Conservation (phyloP, 2,888 invertebrate species). For the Odontomyia ornata region DNA sequence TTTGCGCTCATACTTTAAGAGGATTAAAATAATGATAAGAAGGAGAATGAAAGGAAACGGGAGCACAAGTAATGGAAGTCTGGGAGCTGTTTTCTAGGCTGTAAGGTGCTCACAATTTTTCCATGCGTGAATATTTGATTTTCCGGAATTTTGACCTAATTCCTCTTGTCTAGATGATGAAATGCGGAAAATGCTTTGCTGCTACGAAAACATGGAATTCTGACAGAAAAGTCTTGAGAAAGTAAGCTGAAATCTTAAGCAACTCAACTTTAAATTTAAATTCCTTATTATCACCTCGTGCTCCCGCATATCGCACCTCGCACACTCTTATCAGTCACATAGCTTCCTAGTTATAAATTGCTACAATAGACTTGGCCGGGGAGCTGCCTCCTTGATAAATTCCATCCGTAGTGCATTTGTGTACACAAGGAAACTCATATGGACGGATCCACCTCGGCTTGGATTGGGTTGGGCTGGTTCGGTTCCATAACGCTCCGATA, state of each 20-base stretch:
- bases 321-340: background rate
- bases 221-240: too few relatives aligned
- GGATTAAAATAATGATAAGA: conserved; percentile 2
- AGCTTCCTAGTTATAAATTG: background rate
- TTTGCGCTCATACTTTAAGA: background rate
- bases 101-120: background rate
- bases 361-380: background rate
- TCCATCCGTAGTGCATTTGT: background rate
- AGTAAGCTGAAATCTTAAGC: background rate
- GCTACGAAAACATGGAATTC: too few relatives aligned
- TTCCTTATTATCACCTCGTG: background rate
- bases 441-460: background rate
- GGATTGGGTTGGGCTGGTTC: too few relatives aligned
- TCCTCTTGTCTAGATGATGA: background rate
- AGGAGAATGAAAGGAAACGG: background rate
- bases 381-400: background rate
- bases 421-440: background rate
- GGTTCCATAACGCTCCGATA: background rate
- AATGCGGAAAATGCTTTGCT: too few relatives aligned
- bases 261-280: background rate
- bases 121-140: conserved; percentile 6
- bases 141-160: background rate
- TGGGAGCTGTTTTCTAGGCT: background rate
- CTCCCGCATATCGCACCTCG: background rate
- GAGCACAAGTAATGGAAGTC: background rate